Percentiles rank a stretch among this genome's conserved stretches.
Conservation (phyloP, 2,113 vertebrate species). For the Serinus canaria region DNA sequence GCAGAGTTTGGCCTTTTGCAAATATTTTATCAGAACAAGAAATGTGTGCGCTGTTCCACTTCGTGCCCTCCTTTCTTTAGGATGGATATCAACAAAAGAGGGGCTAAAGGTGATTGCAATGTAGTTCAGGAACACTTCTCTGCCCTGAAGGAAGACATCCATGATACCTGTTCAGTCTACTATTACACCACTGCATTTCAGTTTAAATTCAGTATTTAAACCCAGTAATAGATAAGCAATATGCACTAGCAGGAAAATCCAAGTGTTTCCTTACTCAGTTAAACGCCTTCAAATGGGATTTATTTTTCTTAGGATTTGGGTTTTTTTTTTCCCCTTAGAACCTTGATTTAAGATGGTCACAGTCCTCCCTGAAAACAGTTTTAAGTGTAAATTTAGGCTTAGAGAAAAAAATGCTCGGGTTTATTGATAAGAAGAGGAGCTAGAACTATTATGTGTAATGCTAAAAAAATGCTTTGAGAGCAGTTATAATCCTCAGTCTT, state of each 20-base stretch:
- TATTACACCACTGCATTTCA: background rate
- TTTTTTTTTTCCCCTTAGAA: background rate
- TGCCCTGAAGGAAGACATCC: background rate
- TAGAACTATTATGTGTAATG: background rate
- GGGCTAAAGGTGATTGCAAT: background rate
- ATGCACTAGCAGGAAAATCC: background rate
- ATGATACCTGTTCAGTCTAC: background rate
- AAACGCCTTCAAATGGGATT: background rate
- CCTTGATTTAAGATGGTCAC: background rate
- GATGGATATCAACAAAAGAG: background rate
- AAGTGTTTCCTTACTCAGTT: background rate
- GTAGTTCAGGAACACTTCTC: background rate
- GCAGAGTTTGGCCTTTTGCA: background rate
- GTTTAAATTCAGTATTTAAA: background rate
- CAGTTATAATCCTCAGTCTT: background rate
- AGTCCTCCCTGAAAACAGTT: background rate
- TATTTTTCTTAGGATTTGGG: background rate
- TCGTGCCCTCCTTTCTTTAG: background rate
- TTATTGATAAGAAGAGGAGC: background rate
- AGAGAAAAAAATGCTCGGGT: background rate
- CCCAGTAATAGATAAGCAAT: background rate
- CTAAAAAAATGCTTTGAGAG: background rate
- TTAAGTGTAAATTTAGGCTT: background rate
- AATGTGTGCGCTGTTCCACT: background rate
- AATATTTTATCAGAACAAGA: background rate